Percentiles rank a stretch among this genome's conserved stretches.
Conservation (phyloP, 2,797 vertebrate genomes). For the Chelmon rostratus region DNA sequence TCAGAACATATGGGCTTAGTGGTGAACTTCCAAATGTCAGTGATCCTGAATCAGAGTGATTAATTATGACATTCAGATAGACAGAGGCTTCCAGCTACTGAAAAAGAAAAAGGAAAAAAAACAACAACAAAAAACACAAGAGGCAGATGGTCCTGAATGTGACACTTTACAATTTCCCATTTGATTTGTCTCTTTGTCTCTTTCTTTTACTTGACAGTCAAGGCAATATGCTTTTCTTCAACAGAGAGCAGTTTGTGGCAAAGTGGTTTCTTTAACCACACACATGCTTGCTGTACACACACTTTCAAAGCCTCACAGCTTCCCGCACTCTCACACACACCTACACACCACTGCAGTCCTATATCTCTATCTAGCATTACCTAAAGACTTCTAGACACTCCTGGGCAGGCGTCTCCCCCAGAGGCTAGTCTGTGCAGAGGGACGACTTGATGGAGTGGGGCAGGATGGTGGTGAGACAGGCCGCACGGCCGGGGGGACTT, state of each 20-base stretch:
- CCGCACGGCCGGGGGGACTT: constrained; percentile 69
- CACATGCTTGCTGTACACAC: constrained; percentile 42
- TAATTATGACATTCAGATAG: constrained; percentile 48
- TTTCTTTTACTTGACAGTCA: constrained; percentile 48
- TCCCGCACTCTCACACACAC: background rate
- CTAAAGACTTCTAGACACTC: constrained; percentile 73
- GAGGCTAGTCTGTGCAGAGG: constrained; percentile 66
- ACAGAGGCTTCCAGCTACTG: constrained; percentile 16
- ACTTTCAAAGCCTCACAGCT: constrained; percentile 34
- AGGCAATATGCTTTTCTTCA: constrained; percentile 35
- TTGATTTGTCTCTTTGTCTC: constrained; percentile 42
- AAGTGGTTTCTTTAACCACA: constrained; percentile 47
- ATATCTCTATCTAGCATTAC: constrained; percentile 71
- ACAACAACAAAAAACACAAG: background rate
- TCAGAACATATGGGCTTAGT: constrained; percentile 23
- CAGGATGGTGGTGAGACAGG: constrained; percentile 71
- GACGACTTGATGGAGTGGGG: constrained; percentile 80
- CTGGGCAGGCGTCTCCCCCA: constrained; percentile 56
- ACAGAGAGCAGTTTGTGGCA: constrained; percentile 36
- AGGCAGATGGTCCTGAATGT: constrained; percentile 33
- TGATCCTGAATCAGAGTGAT: constrained; percentile 49
- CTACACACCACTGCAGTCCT: constrained; percentile 36
- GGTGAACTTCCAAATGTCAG: constrained; percentile 59
- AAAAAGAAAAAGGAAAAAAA: background rate
- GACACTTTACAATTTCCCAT: constrained; percentile 45